Evolutionary conservation across 2,113 vertebrate genomes (phyloP).

Genomic region (Plestiodon gilberti): DNA sequence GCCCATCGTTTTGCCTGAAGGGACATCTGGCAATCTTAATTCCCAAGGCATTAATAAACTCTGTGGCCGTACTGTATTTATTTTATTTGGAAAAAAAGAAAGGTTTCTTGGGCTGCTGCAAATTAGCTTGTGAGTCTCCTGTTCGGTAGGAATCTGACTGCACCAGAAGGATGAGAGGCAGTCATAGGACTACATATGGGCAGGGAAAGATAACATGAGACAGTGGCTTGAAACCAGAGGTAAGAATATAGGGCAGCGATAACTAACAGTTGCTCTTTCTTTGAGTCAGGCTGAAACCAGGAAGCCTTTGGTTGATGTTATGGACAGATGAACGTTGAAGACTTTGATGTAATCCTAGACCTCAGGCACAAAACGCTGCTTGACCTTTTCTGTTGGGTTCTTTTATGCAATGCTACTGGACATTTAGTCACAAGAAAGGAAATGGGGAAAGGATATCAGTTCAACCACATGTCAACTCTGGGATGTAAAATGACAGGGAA

Average conservation of each 20-base stretch:
- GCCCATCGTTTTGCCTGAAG: not conserved
- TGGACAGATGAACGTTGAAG: conserved; percentile 75
- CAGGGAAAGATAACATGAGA: conserved; percentile 29
- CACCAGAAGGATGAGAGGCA: not conserved
- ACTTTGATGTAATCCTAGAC: conserved; percentile 81
- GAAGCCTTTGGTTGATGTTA: conserved; percentile 67
- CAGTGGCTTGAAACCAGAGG: conserved; percentile 44
- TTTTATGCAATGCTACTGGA: conserved; percentile 77
- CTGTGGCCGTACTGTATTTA: not conserved
- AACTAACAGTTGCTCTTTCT: conserved; percentile 51
- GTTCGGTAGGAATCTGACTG: not conserved
- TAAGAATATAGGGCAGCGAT: conserved; percentile 20
- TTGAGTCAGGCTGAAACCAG: conserved; percentile 61
- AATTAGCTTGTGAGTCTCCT: not conserved
- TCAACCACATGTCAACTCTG: conserved; percentile 67
- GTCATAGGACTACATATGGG: conserved; percentile 12
- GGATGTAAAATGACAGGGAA: conserved; percentile 59
- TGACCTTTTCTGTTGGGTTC: conserved; percentile 77
- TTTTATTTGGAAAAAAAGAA: not conserved
- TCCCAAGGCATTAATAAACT: not conserved
- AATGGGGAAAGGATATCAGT: conserved; percentile 75
- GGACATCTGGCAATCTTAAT: not conserved
- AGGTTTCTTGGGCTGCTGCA: not conserved
- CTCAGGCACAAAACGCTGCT: conserved; percentile 78
- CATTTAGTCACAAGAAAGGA: conserved; percentile 78